Conservation (phyloP, 2,113 vertebrate genomes). For the Cyanocitta stelleri region DNA sequence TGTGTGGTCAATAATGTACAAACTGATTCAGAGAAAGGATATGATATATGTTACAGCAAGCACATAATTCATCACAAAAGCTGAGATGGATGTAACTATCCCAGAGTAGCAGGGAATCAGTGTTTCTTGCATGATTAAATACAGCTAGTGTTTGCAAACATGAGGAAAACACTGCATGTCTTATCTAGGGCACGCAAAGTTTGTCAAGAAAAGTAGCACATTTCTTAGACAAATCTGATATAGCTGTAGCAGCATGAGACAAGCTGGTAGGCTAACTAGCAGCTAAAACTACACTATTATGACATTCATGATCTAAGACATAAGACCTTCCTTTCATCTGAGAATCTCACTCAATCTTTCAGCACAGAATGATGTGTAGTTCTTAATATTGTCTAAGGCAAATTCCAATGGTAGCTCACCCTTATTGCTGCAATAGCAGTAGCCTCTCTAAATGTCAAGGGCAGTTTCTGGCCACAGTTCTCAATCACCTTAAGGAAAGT, state of each 20-base stretch:
- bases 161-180: not conserved
- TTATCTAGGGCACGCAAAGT: not conserved
- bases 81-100: not conserved
- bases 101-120: not conserved
- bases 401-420: not conserved
- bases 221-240: not conserved
- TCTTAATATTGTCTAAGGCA: not conserved
- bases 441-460: not conserved
- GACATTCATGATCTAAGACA: not conserved
- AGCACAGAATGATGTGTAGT: not conserved
- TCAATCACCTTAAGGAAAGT: not conserved
- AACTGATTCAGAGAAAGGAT: not conserved
- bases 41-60: not conserved
- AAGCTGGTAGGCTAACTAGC: not conserved
- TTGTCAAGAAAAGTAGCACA: not conserved
- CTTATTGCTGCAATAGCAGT: not conserved
- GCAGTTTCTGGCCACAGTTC: not conserved
- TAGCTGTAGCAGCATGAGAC: not conserved
- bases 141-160: not conserved
- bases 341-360: not conserved
- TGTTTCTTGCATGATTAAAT: constrained; percentile 26
- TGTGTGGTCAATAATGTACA: constrained; percentile 23
- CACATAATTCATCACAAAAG: not conserved
- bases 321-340: not conserved
- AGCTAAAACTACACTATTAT: not conserved